Evolutionary conservation across 2,113 vertebrate species (phyloP), one percentile per base, ranked within the genome.

Genomic region (Ifrita kowaldi): DNA sequence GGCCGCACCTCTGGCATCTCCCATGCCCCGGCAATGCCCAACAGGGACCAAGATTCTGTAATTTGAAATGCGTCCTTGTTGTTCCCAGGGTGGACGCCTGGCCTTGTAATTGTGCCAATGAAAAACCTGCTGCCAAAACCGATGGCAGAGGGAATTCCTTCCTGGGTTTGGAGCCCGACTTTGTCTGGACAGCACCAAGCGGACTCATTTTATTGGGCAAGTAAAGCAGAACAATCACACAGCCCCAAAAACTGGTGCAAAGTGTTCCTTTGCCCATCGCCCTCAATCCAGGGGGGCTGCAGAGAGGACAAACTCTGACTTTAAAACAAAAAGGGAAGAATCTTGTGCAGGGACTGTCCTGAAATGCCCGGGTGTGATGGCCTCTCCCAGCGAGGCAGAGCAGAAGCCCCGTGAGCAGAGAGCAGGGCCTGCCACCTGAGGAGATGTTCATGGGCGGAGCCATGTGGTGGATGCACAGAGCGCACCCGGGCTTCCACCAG

Each of bases 11-110:
- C 13, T 6, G 1, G 16, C 13, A 3, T 20, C 50, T 80, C 16
- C 33, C 6, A 0, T 12, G 4, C 11, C 49, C 1, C 0, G 6
- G 8, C 3, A 1, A 26, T 32, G 62, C 27, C 16, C 33, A 32
- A 10, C 21, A 16, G 41, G 33, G 27, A 39, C 10, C 16, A 12
- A 24, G 33, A 10, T 10, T 5, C 6, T 37, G 27, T 20, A 8
- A 16, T 47, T 42, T 21, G 27, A 39, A 26, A 68, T 4, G n/a
- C 10, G 63, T 26, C n/a, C 21, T 16, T 67, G 6, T 46, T 2
- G 0, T 46, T 56, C 41, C 41, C 46, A 9, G 44, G 28, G 27
- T 15, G 27, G 44, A 7, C 33, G 28, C 44, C 35, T 1, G 3
- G 74, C 28, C 74, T 39, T 62, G 74, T 39, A 12, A 39, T 20